These are phyloP conservation scores for Drosophila tani DNA, from an alignment of 1,140 invertebrate genomes.

Conservation along the genomic window DNA sequence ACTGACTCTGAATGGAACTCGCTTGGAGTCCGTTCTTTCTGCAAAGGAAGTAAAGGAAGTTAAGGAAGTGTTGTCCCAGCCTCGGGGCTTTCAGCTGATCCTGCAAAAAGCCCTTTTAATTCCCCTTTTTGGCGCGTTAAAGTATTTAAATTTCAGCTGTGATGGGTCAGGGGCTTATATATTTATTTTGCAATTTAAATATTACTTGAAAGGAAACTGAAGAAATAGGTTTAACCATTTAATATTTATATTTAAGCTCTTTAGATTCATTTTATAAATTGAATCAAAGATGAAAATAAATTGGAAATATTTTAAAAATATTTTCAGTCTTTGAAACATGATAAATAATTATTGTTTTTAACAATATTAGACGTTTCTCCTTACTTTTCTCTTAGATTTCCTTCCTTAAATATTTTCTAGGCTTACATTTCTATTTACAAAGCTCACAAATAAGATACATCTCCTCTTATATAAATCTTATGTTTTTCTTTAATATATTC, in stretches of 20 bases:
- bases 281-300: no score
- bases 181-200: neutral
- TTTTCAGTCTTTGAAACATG: no score
- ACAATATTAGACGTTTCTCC: no score
- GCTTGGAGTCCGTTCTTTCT: constrained; percentile 25
- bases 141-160: constrained; percentile 34
- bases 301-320: no score
- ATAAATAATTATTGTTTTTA: no score
- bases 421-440: neutral
- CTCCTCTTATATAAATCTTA: neutral
- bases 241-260: neutral
- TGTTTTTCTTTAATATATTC: constrained; percentile 11
- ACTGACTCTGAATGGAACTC: constrained; percentile 51
- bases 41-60: neutral
- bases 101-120: constrained; percentile 5
- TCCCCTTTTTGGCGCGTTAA: constrained; percentile 41
- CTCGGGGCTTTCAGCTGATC: constrained; percentile 50
- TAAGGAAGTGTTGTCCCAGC: constrained; percentile 61
- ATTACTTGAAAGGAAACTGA: no score
- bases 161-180: neutral
- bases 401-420: neutral
- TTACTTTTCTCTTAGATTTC: neutral
- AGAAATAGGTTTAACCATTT: neutral
- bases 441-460: neutral
- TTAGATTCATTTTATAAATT: no score